A percentile compares a stretch with the other conserved stretches of the same genome.
Conservation (phyloP, 2,888 invertebrate species). For the Polyploca ridens region DNA sequence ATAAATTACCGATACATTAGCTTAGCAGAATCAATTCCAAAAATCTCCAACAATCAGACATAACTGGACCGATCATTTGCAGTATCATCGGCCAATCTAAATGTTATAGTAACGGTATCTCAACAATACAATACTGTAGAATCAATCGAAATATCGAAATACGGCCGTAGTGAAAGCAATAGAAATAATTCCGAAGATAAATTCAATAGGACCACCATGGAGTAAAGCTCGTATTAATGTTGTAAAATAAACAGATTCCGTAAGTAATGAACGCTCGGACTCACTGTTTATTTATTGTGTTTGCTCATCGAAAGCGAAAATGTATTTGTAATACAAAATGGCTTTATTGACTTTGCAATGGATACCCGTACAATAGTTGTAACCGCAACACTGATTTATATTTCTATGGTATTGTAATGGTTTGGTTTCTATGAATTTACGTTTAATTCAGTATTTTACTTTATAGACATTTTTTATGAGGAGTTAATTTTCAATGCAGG, state of each 20-base stretch:
- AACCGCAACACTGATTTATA: conserved; percentile 13
- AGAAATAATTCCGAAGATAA: conserved; percentile 57
- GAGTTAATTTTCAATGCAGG: no score
- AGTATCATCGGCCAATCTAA: conserved; percentile 62
- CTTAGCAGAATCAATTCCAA: conserved; percentile 54
- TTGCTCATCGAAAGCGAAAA: conserved; percentile 53
- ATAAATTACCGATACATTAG: conserved; percentile 30
- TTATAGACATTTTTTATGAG: not conserved
- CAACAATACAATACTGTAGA: conserved; percentile 43
- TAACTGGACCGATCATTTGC: conserved; percentile 67
- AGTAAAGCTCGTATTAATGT: conserved; percentile 48
- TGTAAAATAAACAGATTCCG: conserved; percentile 59
- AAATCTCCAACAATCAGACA: conserved; percentile 59
- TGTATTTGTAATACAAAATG: conserved; percentile 49
- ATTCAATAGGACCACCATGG: conserved; percentile 68
- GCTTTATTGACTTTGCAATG: conserved; percentile 40
- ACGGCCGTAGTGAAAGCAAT: conserved; percentile 31
- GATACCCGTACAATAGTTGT: conserved; percentile 11
- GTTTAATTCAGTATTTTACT: not conserved
- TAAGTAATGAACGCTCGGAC: conserved; percentile 51
- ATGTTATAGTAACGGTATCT: conserved; percentile 55
- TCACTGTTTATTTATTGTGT: conserved; percentile 49
- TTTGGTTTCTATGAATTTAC: not conserved
- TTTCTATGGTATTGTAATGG: conserved; percentile 8
- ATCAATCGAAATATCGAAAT: conserved; percentile 62